Percentiles rank a stretch among this genome's conserved stretches.
Evolutionary conservation across 2,797 vertebrate species (phyloP).

Genomic region (Lacerta agilis): DNA sequence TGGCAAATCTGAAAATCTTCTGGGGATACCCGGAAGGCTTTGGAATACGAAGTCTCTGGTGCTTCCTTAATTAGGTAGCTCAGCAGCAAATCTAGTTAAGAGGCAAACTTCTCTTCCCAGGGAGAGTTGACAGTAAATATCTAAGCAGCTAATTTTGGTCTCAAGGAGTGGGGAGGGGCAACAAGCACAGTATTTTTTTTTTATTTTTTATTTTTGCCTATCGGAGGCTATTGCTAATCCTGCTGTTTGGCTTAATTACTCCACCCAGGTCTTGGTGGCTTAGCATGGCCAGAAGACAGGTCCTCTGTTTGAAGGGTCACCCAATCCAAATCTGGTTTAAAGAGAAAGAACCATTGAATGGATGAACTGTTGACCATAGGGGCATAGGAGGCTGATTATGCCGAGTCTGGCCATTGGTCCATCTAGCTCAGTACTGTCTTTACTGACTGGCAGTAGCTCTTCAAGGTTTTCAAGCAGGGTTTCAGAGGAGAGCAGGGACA

Average conservation of each 20-base stretch:
- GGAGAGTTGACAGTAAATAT: constrained; percentile 1
- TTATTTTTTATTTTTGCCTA: no score
- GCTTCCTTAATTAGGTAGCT: neutral
- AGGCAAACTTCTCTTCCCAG: neutral
- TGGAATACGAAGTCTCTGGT: constrained; percentile 1
- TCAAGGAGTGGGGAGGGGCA: neutral
- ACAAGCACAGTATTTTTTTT: neutral
- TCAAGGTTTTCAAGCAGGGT: neutral
- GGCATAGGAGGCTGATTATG: neutral
- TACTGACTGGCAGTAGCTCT: neutral
- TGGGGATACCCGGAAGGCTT: neutral
- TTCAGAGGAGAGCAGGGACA: neutral
- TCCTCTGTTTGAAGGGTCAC: no score
- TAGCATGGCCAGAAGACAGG: no score
- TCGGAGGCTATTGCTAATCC: no score
- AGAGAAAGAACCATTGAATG: no score
- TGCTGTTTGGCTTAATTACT: no score
- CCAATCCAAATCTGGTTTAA: no score
- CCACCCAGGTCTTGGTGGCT: no score
- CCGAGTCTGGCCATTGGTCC: neutral
- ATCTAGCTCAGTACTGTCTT: neutral
- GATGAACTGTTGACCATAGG: no score
- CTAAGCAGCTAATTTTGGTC: neutral
- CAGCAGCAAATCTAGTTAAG: constrained; percentile 18
- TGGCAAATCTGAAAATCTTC: neutral